Base-by-base conservation (phyloP, 2,888 invertebrate genomes). In the Cantharis flavilabris region DNA sequence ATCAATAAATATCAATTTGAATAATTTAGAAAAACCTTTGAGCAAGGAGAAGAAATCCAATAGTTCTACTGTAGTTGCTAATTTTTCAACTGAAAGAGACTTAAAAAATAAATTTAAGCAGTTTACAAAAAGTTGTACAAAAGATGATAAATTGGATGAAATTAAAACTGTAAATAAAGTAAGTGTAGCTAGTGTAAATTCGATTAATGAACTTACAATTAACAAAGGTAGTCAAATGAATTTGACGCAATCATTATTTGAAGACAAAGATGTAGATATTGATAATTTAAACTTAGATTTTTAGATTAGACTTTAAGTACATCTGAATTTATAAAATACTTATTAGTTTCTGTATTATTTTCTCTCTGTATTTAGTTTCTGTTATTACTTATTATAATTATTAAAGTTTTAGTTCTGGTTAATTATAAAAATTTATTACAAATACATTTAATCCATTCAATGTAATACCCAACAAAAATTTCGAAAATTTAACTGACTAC, bases 261-360 rank as follows among this genome's bases (percentile, higher is more conserved):
- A 90, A 83, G 89, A 86, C 84, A 88, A 79, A 14, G 82, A 89
- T 64, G 89, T 90, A 84, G 90, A 90, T 88, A 90, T 90, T 87
- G 88, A 90, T 81, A 89, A 89, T 86, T 87, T 91, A 83, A 89
- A 90, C 84, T 86, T 90, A 81, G 80, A 80, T 72, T 76, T 80
- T 62, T 81, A 75, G n/a, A n/a, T n/a, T n/a, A 77, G 28, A n/a
- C 9, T 26, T 26, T 1, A 0, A 5, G 9, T 26, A 26, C 26
- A 26, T 5, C 23, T 26, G 9, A 5, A 9, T 1, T 3, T 2
- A 0, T 23, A 23, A 26, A 67, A 67, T 23, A 64, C 10, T 64
- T 18, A 2, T 23, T n/a, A 64, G 18, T 10, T 18, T 20, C 11
- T 20, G 10, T 64, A 20, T 9, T 18, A 18, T 64, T 16, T 16